These are phyloP conservation scores for Yponomeuta plumbellus DNA, from an alignment of 2,888 invertebrate species.

Conservation along the genomic window DNA sequence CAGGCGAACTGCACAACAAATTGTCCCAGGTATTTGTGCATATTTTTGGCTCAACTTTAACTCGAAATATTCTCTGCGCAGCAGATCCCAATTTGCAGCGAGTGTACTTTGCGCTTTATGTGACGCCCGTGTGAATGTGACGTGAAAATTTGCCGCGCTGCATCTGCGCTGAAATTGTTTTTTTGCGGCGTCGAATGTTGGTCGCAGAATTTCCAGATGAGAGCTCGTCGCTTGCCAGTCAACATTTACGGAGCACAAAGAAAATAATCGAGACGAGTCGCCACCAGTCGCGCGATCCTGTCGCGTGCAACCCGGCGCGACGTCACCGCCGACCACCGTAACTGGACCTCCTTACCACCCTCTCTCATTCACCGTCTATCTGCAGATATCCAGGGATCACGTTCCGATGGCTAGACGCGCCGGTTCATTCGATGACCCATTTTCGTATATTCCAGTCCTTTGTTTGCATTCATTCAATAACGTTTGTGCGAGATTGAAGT, in stretches of 20 bases:
- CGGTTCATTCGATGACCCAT: conserved; percentile 55
- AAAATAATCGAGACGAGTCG: conserved; percentile 19
- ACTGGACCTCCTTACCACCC: background rate
- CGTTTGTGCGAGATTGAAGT: conserved; percentile 15
- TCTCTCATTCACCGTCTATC: conserved; percentile 15
- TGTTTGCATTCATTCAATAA: conserved; percentile 37
- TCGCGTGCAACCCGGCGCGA: background rate
- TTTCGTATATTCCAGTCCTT: conserved; percentile 49
- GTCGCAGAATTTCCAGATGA: conserved; percentile 19
- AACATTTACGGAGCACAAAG: conserved; percentile 19
- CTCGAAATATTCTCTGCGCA: background rate
- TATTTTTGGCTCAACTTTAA: background rate
- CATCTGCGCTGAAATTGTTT: background rate
- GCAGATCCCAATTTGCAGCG: background rate
- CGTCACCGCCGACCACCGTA: background rate
- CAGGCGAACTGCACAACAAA: background rate
- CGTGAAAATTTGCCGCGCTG: background rate
- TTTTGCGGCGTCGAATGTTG: conserved; percentile 10
- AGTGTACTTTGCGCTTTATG: background rate
- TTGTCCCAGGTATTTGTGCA: background rate
- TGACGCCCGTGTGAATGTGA: background rate
- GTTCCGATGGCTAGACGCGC: conserved; percentile 34
- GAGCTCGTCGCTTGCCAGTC: conserved; percentile 20
- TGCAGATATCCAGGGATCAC: conserved; percentile 31
- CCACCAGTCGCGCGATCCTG: conserved; percentile 15